Evolutionary conservation across 2,113 vertebrate species (phyloP), one percentile per base, ranked within the genome.

Genomic region (Triplophysa dalaica): DNA sequence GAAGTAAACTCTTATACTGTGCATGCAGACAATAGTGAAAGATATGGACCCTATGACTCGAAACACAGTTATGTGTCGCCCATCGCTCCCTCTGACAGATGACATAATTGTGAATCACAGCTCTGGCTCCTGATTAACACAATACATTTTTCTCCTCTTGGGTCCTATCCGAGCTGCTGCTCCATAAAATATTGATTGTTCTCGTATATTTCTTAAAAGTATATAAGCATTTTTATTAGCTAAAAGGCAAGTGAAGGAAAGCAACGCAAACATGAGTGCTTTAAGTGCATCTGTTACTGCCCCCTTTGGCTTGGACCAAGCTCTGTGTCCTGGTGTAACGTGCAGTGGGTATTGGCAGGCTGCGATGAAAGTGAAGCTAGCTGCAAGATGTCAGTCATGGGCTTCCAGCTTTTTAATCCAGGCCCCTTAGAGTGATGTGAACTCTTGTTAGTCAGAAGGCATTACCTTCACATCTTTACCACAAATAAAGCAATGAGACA

Each of bases 111-210:
- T 75, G 77, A 91, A 88, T 87, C 70, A 26, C 75, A 43, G 84
- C 58, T 3, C 52, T 78, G 80, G 69, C 61, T 3, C 52, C 75
- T 81, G 70, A 87, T 90, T 88, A 82, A 86, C 78, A 84, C 61
- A 4, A 88, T 88, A 81, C 90, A 88, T 87, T 86, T 86, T 82
- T 69, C 89, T 87, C 79, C 81, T 83, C 75, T 73, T 3, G 75
- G 65, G 78, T 80, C 73, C 78, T 80, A 82, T 81, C 66, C 70
- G 50, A 85, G 29, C n/a, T 69, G 77, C 85, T 86, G 73, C 81
- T 91, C 87, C 86, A 92, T 91, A 84, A 91, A 94, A 91, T 92
- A 93, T 94, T 91, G 89, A 93, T 91, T 86, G 85, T 87, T 78
- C 82, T 87, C 84, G 86, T 89, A 82, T 86, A 88, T 91, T 90